Evolutionary conservation across 2,113 vertebrate species (phyloP), one percentile per base, ranked within the genome.

Genomic region (Hemichromis elongatus): DNA sequence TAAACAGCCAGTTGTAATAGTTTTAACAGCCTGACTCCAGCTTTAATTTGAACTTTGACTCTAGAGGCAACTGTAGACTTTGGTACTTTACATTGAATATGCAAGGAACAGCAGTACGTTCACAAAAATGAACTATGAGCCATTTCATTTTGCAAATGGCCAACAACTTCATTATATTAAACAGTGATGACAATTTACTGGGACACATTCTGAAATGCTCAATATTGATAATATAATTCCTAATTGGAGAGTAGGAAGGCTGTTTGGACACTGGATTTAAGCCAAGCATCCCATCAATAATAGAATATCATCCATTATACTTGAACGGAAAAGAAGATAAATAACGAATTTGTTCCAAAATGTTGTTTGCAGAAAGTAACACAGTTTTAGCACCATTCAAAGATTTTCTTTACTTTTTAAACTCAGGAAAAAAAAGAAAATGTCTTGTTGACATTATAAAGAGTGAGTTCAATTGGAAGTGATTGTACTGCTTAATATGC

Each of bases 61-160:
- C 42, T 50, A 50, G 77, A 24, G 0, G 4, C 57, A 40, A 28
- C 30, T 24, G 56, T 30, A 24, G 42, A 50, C 42, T 21, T 28
- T 5, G 21, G 40, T 45, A 30, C 42, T n/a, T 1, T 45, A 37
- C 16, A 83, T 30, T 53, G 56, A 80, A 86, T 53, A 55, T 35
- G 42, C 28, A 83, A 3, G 53, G 21, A 61, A 42, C 16, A 54
- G 42, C 68, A 75, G 56, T 77, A 59, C 1, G 33, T 13, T 14
- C 33, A 83, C 50, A 83, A 81, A 50, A 50, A 50, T 59, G 50
- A 82, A 68, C 61, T 52, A 75, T 4, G 30, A 57, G 85, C 77
- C 84, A 82, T 87, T 83, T 92, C 61, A 93, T 92, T 93, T 89
- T 2, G 9, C 79, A 90, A 92, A 89, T 89, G 85, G 80, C 55